Evolutionary conservation across 1,140 invertebrate genomes (phyloP), one percentile per base, ranked within the genome.

Genomic region (Cydia splendana): DNA sequence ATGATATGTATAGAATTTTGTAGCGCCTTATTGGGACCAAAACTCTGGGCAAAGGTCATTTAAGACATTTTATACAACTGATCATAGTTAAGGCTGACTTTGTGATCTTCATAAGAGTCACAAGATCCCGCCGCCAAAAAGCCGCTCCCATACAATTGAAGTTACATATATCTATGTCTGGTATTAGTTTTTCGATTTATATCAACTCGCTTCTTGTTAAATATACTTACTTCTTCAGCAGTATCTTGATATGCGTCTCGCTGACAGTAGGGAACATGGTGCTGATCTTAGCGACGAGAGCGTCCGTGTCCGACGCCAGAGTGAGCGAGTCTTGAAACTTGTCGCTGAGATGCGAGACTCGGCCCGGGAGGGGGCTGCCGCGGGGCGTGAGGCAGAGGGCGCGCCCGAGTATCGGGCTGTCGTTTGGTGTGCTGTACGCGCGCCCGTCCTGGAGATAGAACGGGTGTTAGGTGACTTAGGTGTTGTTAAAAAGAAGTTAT

Each of bases 181-280:
- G 30, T 30, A 30, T 30, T 30, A 3, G 30, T 30, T 30, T 30
- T 30, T 42, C 2, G 42, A 42, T 30, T 6, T 24, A 24, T 24
- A 24, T 24, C 24, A 24, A 24, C 24, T 24, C 24, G 24, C 24
- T 24, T 24, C 24, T 24, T 24, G 24, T 2, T 24, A 24, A 24
- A 24, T 45, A 45, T 45, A 93, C 95, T 96, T 95, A 98, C 97
- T 98, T 98, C 91, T 97, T 97, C 30, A 98, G 90, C 78, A 98
- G 94, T 76, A 97, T 94, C 83, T 96, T 95, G 83, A 98, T 98
- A 85, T 98, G 97, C 34, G 96, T 96, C 86, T 98, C 97, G 71
- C 96, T 95, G 51, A 98, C 97, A 9, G 97, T 98, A 13, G 97
- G 97, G 90, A 98, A 98, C 95, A 98, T 97, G n/a, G 97, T 95